Conservation (phyloP, 2,888 invertebrate genomes). For the Cremastobaeus sp. region DNA sequence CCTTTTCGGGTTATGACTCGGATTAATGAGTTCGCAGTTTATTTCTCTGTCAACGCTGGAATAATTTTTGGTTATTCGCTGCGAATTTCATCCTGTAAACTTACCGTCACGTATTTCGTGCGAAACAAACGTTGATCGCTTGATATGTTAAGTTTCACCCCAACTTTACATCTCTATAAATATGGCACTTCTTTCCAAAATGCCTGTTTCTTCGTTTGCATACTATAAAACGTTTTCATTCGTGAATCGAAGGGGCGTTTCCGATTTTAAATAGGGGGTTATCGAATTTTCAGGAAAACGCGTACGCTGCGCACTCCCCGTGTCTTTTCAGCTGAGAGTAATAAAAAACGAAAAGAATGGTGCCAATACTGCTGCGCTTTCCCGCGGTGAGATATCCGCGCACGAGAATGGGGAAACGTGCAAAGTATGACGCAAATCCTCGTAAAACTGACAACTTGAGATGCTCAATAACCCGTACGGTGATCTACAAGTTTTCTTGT, state of each 20-base stretch:
- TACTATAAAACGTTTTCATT: conserved; percentile 40
- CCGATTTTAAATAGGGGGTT: conserved; percentile 50
- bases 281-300: conserved; percentile 44
- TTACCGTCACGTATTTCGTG: too few relatives aligned
- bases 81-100: too few relatives aligned
- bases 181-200: conserved; percentile 3
- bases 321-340: conserved; percentile 45
- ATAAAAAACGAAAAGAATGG: conserved; percentile 62
- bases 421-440: conserved; percentile 67
- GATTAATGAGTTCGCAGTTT: conserved; percentile 46
- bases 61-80: neutral
- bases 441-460: conserved; percentile 68
- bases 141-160: neutral
- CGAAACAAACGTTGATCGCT: conserved; percentile 1
- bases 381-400: conserved; percentile 60
- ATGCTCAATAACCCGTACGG: conserved; percentile 69
- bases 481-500: conserved; percentile 58
- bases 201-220: conserved; percentile 27
- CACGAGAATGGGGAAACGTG: conserved; percentile 62
- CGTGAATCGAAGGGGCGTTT: conserved; percentile 45
- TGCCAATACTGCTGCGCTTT: conserved; percentile 63
- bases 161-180: conserved; percentile 3
- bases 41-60: conserved; percentile 25
- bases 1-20: conserved; percentile 33
- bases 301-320: conserved; percentile 17